phyloP scores from a whole-genome alignment of 2,113 vertebrate genomes.

The Zosterops pallidus region DNA sequence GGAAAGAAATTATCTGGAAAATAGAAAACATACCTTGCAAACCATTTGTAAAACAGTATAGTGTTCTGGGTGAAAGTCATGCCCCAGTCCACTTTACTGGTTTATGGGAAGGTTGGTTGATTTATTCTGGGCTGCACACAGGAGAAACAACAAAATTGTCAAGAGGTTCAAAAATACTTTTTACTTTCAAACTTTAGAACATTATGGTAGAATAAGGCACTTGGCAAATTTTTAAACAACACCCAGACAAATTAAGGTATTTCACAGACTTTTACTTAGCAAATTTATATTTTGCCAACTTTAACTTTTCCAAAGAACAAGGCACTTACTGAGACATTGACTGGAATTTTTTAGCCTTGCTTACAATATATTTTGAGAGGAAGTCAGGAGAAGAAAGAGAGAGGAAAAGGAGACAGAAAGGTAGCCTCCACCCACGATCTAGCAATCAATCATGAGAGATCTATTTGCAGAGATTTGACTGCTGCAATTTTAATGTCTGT shows the following conservation, averaged over 20 bases:
- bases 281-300: not conserved
- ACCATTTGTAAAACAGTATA: not conserved
- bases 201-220: not conserved
- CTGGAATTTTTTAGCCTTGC: not conserved
- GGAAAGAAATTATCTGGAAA: not conserved
- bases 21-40: not conserved
- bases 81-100: accelerated
- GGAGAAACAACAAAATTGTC: not conserved
- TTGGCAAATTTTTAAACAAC: not conserved
- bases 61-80: not conserved
- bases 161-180: not conserved
- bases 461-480: not conserved
- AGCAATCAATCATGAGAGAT: not conserved
- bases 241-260: not conserved
- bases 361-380: not conserved
- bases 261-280: not conserved
- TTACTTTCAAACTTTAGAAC: not conserved
- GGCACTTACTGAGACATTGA: not conserved
- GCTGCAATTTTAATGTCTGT: not conserved
- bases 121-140: not conserved
- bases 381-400: not conserved
- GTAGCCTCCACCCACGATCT: not conserved
- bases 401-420: not conserved
- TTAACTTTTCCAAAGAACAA: not conserved
- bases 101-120: not conserved